These are phyloP conservation scores for Metridium senile DNA, from an alignment of 92 coral and sea anemone species.

Conservation along the genomic window DNA sequence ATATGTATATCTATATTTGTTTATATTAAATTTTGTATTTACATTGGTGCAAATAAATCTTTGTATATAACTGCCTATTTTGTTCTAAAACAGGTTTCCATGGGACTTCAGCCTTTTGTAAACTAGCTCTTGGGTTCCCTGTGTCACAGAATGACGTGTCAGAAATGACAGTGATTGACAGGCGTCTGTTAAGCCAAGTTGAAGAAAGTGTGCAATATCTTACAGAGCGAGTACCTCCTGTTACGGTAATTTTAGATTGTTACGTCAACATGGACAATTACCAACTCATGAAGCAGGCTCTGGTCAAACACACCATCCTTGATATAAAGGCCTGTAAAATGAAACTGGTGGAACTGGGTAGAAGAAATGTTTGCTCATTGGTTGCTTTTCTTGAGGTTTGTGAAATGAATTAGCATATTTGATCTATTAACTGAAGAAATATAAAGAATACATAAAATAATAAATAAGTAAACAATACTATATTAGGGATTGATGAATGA, in stretches of 20 bases:
- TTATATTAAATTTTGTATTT: too few relatives aligned
- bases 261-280: constrained; percentile 59
- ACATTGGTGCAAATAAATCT: too few relatives aligned
- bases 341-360: constrained; percentile 44
- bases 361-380: constrained; percentile 36
- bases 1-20: too few relatives aligned
- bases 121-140: constrained; percentile 70
- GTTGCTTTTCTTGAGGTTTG: constrained; percentile 63
- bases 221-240: constrained; percentile 34
- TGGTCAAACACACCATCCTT: constrained; percentile 49
- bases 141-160: constrained; percentile 75
- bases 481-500: too few relatives aligned
- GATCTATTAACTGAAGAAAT: background rate
- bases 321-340: constrained; percentile 72
- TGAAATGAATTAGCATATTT: background rate
- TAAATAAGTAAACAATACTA: too few relatives aligned
- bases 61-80: too few relatives aligned
- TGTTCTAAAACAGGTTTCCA: constrained; percentile 35
- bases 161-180: constrained; percentile 66
- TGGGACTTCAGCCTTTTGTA: constrained; percentile 82
- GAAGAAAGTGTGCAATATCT: background rate
- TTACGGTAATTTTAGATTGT: constrained; percentile 67
- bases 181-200: constrained; percentile 23
- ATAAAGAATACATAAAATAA: too few relatives aligned
- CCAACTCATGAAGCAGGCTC: constrained; percentile 71